Base-by-base conservation (phyloP, 2,113 vertebrate species). In the Larimichthys crocea region DNA sequence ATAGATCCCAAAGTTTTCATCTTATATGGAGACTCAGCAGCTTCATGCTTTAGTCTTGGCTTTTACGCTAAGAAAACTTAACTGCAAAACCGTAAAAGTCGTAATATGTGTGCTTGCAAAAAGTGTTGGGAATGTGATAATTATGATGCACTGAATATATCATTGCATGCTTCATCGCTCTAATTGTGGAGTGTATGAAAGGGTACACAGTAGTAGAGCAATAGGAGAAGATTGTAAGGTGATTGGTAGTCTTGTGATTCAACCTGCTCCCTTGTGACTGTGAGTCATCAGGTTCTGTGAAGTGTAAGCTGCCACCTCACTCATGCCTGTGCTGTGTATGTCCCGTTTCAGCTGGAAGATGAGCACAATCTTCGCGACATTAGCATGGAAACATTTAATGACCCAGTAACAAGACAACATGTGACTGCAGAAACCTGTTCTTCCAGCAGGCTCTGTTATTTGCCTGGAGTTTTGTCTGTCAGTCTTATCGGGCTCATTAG, bases 211-310 rank as follows among this genome's bases (percentile, higher is more conserved):
- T 3, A 55, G 6, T 14, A 48, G 52, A 55, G 50, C 24, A 64
- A 53, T 35, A 76, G 16, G 2, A 80, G 65, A 59, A 20, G 17
- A 61, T 26, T 77, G 44, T 26, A 73, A 71, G n/a, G 62, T 72
- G 65, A 3, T 66, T 78, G 74, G 48, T 80, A 73, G 65, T 86
- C 84, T 76, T 80, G 70, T 75, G 86, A 89, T 84, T 84, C 82
- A 86, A 87, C 60, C 46, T 79, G 76, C 60, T 73, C 79, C 59
- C 70, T 66, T 87, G 71, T 88, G 88, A 90, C 61, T 64, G 52
- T 92, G 86, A 92, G 88, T 94, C 92, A 92, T 90, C 82, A 29
- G 60, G 52, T 76, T 12, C 48, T 77, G 61, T 64, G 66, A 73
- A 76, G 66, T 40, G 55, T 52, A 67, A 61, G 67, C 69, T 79